Percentiles rank a stretch among this genome's conserved stretches.
Evolutionary conservation across 1,140 invertebrate species (phyloP).

Genomic region (Helicoverpa armigera): DNA sequence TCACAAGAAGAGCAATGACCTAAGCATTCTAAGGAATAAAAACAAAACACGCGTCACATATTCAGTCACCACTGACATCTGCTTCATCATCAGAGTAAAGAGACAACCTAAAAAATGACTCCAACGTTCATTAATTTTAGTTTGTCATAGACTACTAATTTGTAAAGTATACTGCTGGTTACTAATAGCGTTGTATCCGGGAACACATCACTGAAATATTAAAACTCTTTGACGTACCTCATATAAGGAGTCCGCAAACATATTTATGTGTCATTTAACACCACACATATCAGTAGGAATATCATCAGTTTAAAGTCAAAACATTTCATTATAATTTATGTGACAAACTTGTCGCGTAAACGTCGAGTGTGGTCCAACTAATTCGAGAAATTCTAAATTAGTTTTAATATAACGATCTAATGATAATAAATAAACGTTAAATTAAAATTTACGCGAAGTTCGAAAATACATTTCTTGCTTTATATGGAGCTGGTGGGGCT

Average conservation of each 20-base stretch:
- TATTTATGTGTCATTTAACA: conserved; percentile 82
- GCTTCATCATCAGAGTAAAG: conserved; percentile 73
- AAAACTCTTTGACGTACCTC: conserved; percentile 67
- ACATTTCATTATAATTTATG: conserved; percentile 65
- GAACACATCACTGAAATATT: conserved; percentile 75
- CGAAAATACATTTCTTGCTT: neutral
- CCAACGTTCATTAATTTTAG: conserved; percentile 78
- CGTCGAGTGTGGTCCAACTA: conserved; percentile 62
- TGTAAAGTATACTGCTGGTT: conserved; percentile 78
- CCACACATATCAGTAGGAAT: conserved; percentile 67
- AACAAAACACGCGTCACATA: conserved; percentile 64
- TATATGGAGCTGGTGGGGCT: neutral
- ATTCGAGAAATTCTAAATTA: conserved; percentile 52
- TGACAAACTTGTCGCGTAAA: conserved; percentile 38
- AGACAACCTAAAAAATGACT: conserved; percentile 67
- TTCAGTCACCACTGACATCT: conserved; percentile 72
- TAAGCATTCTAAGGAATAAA: conserved; percentile 50
- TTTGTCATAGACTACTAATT: conserved; percentile 83
- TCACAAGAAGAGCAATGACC: conserved; percentile 55
- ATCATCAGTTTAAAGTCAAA: conserved; percentile 74
- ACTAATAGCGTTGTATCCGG: conserved; percentile 80
- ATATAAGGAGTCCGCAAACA: conserved; percentile 60
- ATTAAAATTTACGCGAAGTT: conserved; percentile 6
- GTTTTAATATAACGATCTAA: conserved; percentile 32
- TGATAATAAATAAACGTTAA: conserved; percentile 38